Percentiles rank a stretch among this genome's conserved stretches.
Evolutionary conservation across 2,113 vertebrate species (phyloP).

Genomic region (Pollimyrus isidori): DNA sequence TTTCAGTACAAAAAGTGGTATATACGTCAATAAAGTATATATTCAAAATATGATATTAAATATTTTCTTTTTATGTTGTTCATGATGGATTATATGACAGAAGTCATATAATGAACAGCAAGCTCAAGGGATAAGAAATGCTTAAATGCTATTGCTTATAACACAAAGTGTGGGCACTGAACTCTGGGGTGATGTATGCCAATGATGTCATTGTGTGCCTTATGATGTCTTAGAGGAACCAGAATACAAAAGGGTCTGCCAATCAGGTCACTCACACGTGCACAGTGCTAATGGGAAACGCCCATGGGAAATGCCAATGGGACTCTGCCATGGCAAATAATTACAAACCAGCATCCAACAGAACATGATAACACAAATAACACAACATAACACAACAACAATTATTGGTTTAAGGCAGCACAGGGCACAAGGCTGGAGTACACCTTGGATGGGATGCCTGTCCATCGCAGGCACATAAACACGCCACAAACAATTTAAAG

Average conservation of each 20-base stretch:
- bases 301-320: not conserved
- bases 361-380: not conserved
- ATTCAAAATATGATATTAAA: not conserved
- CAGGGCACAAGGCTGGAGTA: not conserved
- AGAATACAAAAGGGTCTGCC: not conserved
- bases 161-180: not conserved
- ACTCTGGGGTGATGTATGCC: not conserved
- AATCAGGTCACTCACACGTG: not conserved
- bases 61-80: not conserved
- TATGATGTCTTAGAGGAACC: not conserved
- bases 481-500: not conserved
- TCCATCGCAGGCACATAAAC: not conserved
- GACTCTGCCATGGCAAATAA: not conserved
- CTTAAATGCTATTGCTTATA: not conserved
- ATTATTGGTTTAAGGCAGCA: not conserved
- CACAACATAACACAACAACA: not conserved
- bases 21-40: not conserved
- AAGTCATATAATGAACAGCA: not conserved
- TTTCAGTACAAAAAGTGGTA: not conserved
- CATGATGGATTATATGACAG: not conserved
- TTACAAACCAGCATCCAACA: not conserved
- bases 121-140: not conserved
- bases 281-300: not conserved
- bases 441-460: not conserved
- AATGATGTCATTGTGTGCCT: not conserved